Percentiles rank a stretch among this genome's conserved stretches.
Evolutionary conservation across 2,113 vertebrate genomes (phyloP).

Genomic region (Parotia lawesii): DNA sequence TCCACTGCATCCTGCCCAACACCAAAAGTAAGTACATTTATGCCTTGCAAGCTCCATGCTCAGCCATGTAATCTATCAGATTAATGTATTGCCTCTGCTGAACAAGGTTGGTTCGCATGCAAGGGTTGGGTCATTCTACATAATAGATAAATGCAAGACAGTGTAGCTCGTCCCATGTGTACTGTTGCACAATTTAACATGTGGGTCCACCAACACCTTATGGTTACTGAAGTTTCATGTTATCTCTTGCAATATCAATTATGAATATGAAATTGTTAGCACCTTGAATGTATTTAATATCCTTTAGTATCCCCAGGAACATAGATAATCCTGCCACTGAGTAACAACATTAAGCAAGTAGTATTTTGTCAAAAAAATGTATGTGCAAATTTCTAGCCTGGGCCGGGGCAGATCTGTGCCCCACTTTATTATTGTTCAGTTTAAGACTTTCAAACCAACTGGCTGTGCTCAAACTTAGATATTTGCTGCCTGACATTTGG

Average conservation of each 20-base stretch:
- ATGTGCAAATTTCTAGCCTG: constrained; percentile 42
- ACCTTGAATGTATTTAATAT: constrained; percentile 23
- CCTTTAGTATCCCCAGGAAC: constrained; percentile 16
- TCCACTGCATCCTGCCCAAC: constrained; percentile 98
- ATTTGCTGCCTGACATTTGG: constrained; percentile 77
- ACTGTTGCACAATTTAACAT: constrained; percentile 16
- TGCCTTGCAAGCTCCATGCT: constrained; percentile 17
- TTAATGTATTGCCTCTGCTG: constrained; percentile 32
- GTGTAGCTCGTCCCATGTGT: not conserved
- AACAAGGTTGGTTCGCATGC: constrained; percentile 63
- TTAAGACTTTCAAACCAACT: constrained; percentile 52
- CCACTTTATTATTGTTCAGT: constrained; percentile 47
- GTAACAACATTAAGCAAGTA: constrained; percentile 21
- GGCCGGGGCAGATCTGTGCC: constrained; percentile 62
- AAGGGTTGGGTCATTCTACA: not conserved
- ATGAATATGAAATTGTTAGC: constrained; percentile 15
- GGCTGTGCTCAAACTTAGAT: constrained; percentile 61
- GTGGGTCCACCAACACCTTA: not conserved
- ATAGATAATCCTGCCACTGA: constrained; percentile 47
- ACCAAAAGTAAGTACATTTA: constrained; percentile 89
- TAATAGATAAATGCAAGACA: not conserved
- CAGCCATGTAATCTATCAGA: not conserved
- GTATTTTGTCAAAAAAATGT: not conserved
- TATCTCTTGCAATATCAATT: not conserved
- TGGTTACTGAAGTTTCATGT: constrained; percentile 1